Evolutionary conservation across 2,888 invertebrate species (phyloP), one percentile per base, ranked within the genome.

Genomic region (Diarsia mendica): DNA sequence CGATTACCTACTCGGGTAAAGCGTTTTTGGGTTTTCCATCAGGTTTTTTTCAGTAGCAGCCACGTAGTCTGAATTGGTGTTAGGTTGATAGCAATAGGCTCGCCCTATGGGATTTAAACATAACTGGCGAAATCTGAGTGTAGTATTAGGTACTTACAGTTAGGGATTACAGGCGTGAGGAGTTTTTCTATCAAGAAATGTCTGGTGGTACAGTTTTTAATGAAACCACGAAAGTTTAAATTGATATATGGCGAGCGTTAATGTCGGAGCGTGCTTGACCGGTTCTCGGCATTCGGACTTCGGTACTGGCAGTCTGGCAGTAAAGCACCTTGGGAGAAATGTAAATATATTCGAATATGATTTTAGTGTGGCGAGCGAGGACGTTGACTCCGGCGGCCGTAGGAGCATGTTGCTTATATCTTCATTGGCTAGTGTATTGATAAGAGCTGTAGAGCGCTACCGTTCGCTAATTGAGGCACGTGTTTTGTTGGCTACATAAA

Each of bases 341-440:
- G 93, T 91, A 92, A 93, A 94, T 93, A 90, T 89, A 91, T 88
- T 89, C 90, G 90, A 93, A 92, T 94, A 92, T 91, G 91, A 92
- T 92, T 93, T 93, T 92, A 90, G 90, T 90, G 89, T 88, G 87
- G 90, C 87, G 86, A 87, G 85, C 81, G 90, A 91, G 94, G 95
- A 77, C 94, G 84, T 93, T 94, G 94, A 94, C 94, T 92, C 74
- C 75, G 49, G 84, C 85, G 75, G 81, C 83, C 84, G 80, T 88
- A 81, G 69, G 72, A 63, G 69, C 44, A 75, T 79, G 72, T 75
- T 77, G 84, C 82, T 85, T 87, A 83, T 87, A 89, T 91, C 89
- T 90, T 89, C 88, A 87, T 85, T 89, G 88, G 11, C 39, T 23
- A 53, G 55, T 53, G 82, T 85, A 73, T 71, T 65, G 61, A 84